These are phyloP conservation scores for Paratrypauchen microcephalus DNA, from an alignment of 2,797 vertebrate species.

Conservation along the genomic window DNA sequence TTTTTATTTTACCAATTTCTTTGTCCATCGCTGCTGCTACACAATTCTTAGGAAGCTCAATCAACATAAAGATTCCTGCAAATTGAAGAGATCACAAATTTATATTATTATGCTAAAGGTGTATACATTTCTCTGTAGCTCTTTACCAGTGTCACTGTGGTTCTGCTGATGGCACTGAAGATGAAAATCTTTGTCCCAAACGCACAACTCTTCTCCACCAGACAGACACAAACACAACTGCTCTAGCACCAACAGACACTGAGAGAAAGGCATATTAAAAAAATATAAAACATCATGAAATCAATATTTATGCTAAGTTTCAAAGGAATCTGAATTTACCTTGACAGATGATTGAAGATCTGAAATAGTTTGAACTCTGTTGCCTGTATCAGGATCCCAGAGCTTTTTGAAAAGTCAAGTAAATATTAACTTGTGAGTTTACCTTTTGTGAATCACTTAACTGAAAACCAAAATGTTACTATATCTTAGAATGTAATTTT, in stretches of 20 bases:
- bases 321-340: conserved; percentile 70
- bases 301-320: background rate
- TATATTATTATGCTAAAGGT: conserved; percentile 9
- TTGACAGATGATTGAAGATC: conserved; percentile 93
- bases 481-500: background rate
- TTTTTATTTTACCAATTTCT: conserved; percentile 82
- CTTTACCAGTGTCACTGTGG: conserved; percentile 86
- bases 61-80: conserved; percentile 85
- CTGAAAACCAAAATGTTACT: background rate
- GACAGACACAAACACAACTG: conserved; percentile 86
- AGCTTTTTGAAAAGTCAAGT: conserved; percentile 72
- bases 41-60: conserved; percentile 90
- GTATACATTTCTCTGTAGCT: background rate
- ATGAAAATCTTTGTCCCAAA: conserved; percentile 89
- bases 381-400: conserved; percentile 88
- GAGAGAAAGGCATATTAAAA: conserved; percentile 29
- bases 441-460: background rate
- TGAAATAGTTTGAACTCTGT: conserved; percentile 84
- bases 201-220: conserved; percentile 88
- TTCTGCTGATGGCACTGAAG: conserved; percentile 86
- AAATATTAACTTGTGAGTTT: background rate
- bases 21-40: conserved; percentile 89
- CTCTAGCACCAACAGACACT: conserved; percentile 91
- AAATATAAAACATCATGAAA: background rate
- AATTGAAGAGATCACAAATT: conserved; percentile 2